Evolutionary conservation across 92 coral and sea anemone species (phyloP), one percentile per base, ranked within the genome.

Genomic region (Parazoanthus atlanticus): DNA sequence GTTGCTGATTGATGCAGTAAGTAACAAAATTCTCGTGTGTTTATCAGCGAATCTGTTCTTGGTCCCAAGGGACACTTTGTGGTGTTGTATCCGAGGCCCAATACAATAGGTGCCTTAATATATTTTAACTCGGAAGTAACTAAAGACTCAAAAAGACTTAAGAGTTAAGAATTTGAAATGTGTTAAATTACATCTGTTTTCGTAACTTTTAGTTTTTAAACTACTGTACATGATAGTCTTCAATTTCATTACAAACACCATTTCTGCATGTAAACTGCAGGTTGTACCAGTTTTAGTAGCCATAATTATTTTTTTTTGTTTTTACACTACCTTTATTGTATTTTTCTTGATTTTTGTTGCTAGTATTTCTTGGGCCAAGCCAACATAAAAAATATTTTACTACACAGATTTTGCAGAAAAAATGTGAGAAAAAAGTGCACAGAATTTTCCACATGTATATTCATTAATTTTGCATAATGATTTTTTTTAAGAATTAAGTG

Each of bases 1-100:
- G 90, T 91, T 97, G 69, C 99, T 95, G 58, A 94, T 97, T 21
- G 98, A 97, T 88, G 93, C 90, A 96, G 99, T 97, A 94, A 92
- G 91, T 77, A 86, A 65, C 75, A 29, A 30, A 74, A 52, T 34
- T 81, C 4, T 47, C 2, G 23, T 74, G 69, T 76, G 61, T 84
- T 86, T 73, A 74, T 75, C 84, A 29, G 56, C 5, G 16, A 74
- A n/a, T 61, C 29, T 61, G 85, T 36, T 34, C 74, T 54, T 38
- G 10, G 47, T 81, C 74, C 26, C 40, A 47, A 41, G 85, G 87
- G 47, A 41, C 86, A 12, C 7, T 70, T 49, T 71, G 1, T 28
- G 29, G 34, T 75, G 40, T 81, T 83, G 28, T 23, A 10, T 67
- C 66, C 47, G 40, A 30, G 89, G 25, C 72, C 89, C 26, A 36